Conservation (phyloP, 2,113 vertebrate genomes). For the Uropsilus gracilis region DNA sequence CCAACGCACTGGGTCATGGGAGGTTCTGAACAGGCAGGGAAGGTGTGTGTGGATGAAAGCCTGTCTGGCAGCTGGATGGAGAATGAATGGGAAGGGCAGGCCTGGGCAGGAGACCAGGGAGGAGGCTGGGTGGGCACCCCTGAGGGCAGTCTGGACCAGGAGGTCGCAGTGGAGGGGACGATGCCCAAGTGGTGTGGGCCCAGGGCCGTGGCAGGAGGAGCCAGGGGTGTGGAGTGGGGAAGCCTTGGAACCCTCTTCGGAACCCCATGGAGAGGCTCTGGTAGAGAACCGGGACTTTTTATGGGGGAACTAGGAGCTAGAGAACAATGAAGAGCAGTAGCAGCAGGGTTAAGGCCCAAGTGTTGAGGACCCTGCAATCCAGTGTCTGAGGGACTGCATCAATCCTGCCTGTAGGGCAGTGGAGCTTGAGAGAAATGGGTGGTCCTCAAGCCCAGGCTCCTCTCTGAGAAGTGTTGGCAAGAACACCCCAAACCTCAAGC, state of each 20-base stretch:
- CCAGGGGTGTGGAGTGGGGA: too few relatives aligned
- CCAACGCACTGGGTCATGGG: not conserved
- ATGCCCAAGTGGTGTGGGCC: not conserved
- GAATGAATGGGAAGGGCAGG: not conserved
- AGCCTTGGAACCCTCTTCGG: too few relatives aligned
- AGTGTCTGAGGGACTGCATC: rapidly evolving
- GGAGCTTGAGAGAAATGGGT: not conserved
- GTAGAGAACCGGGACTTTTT: not conserved
- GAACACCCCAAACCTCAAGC: not conserved
- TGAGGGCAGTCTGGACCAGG: not conserved
- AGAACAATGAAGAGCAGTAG: too few relatives aligned
- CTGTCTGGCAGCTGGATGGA: not conserved
- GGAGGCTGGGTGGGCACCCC: not conserved
- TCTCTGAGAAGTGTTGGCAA: not conserved
- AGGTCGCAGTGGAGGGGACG: not conserved
- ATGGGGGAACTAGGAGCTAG: not conserved
- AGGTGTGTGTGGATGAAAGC: not conserved
- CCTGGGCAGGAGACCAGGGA: not conserved
- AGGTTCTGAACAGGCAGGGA: not conserved
- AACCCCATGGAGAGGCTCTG: not conserved
- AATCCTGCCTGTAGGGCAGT: not conserved
- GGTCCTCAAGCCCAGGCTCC: not conserved
- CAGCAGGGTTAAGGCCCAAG: rapidly evolving
- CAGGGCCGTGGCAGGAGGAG: not conserved
- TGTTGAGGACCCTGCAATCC: too few relatives aligned